Evolutionary conservation across 1,140 invertebrate species (phyloP).

Genomic region (Hestina assimilis): DNA sequence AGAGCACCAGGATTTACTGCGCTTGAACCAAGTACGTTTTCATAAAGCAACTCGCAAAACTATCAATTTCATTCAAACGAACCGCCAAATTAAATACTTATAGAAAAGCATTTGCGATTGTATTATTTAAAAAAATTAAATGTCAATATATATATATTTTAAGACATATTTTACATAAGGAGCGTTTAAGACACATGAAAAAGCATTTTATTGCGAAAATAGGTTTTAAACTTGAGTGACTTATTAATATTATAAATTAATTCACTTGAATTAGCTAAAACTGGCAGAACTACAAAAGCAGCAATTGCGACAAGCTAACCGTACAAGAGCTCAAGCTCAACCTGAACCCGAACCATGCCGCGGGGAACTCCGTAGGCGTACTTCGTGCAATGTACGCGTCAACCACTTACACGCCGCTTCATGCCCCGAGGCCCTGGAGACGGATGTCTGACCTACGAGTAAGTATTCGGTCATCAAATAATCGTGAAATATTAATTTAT

Average conservation of each 20-base stretch:
- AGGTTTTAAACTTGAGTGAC: too few relatives aligned
- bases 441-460: conserved; percentile 98
- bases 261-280: conserved; percentile 37
- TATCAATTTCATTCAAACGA: neutral
- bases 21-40: conserved; percentile 57
- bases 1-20: conserved; percentile 79
- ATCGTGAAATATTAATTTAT: too few relatives aligned
- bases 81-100: neutral
- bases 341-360: conserved; percentile 63
- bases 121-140: too few relatives aligned
- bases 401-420: conserved; percentile 59
- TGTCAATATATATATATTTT: too few relatives aligned
- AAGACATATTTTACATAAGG: too few relatives aligned
- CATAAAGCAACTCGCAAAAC: neutral
- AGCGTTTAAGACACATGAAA: neutral
- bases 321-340: conserved; percentile 16
- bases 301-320: conserved; percentile 37
- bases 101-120: neutral
- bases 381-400: conserved; percentile 85
- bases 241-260: neutral
- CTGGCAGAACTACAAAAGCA: conserved; percentile 56
- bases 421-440: conserved; percentile 85
- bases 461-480: too few relatives aligned
- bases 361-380: conserved; percentile 86
- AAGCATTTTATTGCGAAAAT: too few relatives aligned